phyloP scores from a whole-genome alignment of 2,113 vertebrate species.

The Neodontobutis hainanensis region DNA sequence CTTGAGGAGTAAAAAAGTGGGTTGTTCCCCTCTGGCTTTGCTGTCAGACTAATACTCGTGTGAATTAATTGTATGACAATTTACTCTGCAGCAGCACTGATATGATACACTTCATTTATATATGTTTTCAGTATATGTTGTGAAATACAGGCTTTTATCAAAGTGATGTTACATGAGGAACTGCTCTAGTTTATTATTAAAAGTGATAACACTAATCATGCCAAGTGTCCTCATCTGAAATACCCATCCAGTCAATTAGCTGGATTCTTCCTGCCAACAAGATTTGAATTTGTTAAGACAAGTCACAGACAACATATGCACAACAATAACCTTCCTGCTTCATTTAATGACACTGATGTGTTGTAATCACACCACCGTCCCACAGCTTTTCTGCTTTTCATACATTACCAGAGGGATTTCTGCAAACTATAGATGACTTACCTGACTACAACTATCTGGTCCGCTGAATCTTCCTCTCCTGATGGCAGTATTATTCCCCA shows the following conservation, averaged over 20 bases:
- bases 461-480: conserved; percentile 66
- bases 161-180: conserved; percentile 38
- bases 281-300: conserved; percentile 60
- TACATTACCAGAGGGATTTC: conserved; percentile 87
- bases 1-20: conserved; percentile 47
- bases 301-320: conserved; percentile 74
- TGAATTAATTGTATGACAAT: conserved; percentile 65
- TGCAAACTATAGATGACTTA: conserved; percentile 90
- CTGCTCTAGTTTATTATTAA: conserved; percentile 53
- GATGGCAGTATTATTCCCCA: conserved; percentile 85
- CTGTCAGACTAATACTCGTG: conserved; percentile 72
- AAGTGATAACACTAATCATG: conserved; percentile 56
- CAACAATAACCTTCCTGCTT: conserved; percentile 81
- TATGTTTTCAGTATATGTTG: conserved; percentile 26
- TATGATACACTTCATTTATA: conserved; percentile 22
- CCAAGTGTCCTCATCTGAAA: conserved; percentile 26
- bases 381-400: conserved; percentile 81
- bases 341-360: conserved; percentile 83
- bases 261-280: conserved; percentile 37
- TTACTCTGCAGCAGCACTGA: conserved; percentile 20
- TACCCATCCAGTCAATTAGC: conserved; percentile 56
- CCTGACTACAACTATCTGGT: conserved; percentile 81
- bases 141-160: conserved; percentile 32
- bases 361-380: conserved; percentile 84
- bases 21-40: conserved; percentile 57